These are phyloP conservation scores for Drosophila orosa DNA, from an alignment of 1,140 invertebrate species.

Conservation along the genomic window DNA sequence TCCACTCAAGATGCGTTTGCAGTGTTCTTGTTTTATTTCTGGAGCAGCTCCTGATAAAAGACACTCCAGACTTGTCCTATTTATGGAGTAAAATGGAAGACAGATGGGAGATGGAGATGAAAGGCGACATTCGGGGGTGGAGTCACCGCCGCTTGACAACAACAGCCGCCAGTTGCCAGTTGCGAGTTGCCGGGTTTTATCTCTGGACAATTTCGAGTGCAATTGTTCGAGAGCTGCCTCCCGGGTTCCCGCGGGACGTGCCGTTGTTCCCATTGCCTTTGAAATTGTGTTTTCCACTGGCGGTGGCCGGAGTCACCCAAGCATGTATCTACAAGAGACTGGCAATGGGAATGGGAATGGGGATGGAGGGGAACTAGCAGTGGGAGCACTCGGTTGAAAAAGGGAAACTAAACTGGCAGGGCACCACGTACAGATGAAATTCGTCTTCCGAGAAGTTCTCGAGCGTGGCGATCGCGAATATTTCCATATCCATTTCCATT, in stretches of 20 bases:
- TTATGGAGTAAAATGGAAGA: constrained; percentile 21
- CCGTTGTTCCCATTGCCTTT: constrained; percentile 39
- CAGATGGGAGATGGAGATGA: constrained; percentile 18
- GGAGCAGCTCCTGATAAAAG: constrained; percentile 5
- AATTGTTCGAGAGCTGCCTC: constrained; percentile 54
- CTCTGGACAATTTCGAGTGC: constrained; percentile 59
- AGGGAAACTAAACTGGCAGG: constrained; percentile 41
- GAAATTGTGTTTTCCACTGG: constrained; percentile 41
- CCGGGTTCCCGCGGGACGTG: constrained; percentile 59
- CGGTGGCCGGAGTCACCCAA: constrained; percentile 57
- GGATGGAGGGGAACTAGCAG: constrained; percentile 9
- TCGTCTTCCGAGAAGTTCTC: constrained; percentile 65
- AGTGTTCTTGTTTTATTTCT: neutral
- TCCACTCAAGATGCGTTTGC: neutral
- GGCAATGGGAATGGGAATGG: constrained; percentile 11
- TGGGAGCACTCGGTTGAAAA: constrained; percentile 6
- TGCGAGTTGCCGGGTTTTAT: constrained; percentile 38
- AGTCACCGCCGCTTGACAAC: constrained; percentile 14
- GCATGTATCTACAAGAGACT: constrained; percentile 55
- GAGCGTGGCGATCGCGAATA: constrained; percentile 61
- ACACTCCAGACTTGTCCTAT: constrained; percentile 10
- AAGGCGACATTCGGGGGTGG: constrained; percentile 17
- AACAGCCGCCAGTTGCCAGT: constrained; percentile 7
- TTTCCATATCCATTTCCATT: constrained; percentile 58
- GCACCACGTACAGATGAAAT: constrained; percentile 56